A percentile compares a stretch with the other conserved stretches of the same genome.
phyloP scores from a whole-genome alignment of 2,888 invertebrate genomes.

The Hymenopus coronatus region DNA sequence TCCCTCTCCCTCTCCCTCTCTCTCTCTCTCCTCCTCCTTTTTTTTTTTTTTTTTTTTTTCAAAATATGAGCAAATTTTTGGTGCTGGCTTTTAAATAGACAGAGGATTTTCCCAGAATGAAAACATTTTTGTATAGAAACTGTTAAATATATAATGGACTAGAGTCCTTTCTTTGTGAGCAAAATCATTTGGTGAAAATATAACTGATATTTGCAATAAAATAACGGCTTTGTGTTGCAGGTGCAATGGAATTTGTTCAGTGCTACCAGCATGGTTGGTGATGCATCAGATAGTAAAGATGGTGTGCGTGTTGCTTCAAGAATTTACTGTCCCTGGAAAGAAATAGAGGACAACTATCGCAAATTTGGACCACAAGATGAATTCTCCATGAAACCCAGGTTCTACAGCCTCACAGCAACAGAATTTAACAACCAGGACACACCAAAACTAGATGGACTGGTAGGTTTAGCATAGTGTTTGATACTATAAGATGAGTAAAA shows the following conservation, averaged over 20 bases:
- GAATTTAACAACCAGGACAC: slow-evolving; percentile 75
- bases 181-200: neutral
- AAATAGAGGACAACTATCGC: slow-evolving; percentile 72
- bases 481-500: too few species aligned
- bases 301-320: slow-evolving; percentile 58
- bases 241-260: slow-evolving; percentile 79
- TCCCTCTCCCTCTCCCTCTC: too few species aligned
- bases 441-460: slow-evolving; percentile 84
- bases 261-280: slow-evolving; percentile 58
- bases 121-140: too few species aligned
- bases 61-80: too few species aligned
- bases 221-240: slow-evolving; percentile 42
- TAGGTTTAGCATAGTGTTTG: neutral
- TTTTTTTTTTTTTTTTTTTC: too few species aligned
- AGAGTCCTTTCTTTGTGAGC: neutral
- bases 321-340: slow-evolving; percentile 68
- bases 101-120: too few species aligned
- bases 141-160: too few species aligned
- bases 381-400: slow-evolving; percentile 78
- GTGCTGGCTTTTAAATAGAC: too few species aligned
- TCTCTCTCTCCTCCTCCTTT: too few species aligned
- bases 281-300: slow-evolving; percentile 54
- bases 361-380: slow-evolving; percentile 61
- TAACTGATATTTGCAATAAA: neutral
- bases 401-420: slow-evolving; percentile 82